phyloP scores from a whole-genome alignment of 2,888 invertebrate genomes.

The Hymenopus coronatus region DNA sequence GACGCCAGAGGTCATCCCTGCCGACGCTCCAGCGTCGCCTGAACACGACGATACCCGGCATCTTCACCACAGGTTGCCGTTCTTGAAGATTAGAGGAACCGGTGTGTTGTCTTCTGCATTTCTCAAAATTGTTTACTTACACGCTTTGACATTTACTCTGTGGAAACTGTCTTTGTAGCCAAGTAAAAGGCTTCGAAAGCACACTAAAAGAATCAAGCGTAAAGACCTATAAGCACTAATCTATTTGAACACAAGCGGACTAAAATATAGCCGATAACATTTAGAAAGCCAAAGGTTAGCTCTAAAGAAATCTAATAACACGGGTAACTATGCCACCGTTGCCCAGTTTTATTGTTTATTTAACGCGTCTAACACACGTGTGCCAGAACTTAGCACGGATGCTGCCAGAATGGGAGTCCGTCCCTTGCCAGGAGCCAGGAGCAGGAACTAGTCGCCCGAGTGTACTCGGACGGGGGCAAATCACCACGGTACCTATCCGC shows the following conservation, averaged over 20 bases:
- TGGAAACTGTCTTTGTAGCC: background rate
- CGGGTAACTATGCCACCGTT: background rate
- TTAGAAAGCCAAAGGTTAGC: background rate
- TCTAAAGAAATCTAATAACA: background rate
- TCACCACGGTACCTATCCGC: too few relatives aligned
- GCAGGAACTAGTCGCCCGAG: too few relatives aligned
- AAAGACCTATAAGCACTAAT: background rate
- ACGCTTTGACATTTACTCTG: background rate
- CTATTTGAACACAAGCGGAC: background rate
- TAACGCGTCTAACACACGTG: background rate
- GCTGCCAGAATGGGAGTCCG: background rate
- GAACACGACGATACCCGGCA: slow-evolving; percentile 85
- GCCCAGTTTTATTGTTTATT: background rate
- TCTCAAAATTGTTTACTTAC: background rate
- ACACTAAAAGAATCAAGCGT: background rate
- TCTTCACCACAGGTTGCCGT: slow-evolving; percentile 42
- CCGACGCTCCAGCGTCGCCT: slow-evolving; percentile 84
- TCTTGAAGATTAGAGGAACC: background rate
- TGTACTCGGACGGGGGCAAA: too few relatives aligned
- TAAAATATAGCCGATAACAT: background rate
- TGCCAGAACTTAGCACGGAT: background rate
- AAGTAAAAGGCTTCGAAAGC: background rate
- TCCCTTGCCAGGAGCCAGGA: too few relatives aligned
- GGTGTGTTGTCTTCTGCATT: background rate
- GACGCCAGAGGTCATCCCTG: slow-evolving; percentile 80